Evolutionary conservation across 2,888 invertebrate species (phyloP).

Genomic region (Tachina grossa): DNA sequence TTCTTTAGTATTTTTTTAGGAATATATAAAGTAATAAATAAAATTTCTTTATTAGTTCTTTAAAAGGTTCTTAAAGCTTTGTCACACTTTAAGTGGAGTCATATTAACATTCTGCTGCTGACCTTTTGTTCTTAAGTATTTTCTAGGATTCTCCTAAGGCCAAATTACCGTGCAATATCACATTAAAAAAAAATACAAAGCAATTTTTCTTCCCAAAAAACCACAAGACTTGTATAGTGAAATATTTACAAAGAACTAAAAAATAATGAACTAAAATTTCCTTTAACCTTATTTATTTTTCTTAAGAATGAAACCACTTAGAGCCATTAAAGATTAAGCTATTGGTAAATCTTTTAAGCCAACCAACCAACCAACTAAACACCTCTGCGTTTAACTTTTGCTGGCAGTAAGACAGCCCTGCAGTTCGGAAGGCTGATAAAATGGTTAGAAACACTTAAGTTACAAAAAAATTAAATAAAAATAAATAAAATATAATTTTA

Average conservation of each 20-base stretch:
- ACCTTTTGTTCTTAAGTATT: no score
- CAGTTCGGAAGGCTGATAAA: neutral
- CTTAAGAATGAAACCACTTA: constrained; percentile 22
- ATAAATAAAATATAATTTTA: neutral
- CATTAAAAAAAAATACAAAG: neutral
- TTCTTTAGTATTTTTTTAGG: no score
- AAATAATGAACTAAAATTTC: constrained; percentile 30
- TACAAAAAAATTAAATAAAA: no score
- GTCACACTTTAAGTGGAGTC: neutral
- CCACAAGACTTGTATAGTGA: constrained; percentile 7
- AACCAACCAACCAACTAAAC: constrained; percentile 13
- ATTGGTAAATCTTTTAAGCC: constrained; percentile 18
- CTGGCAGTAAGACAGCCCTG: neutral
- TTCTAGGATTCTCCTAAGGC: neutral
- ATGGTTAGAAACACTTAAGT: neutral
- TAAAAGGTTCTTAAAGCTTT: neutral
- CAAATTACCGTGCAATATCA: neutral
- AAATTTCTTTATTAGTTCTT: neutral
- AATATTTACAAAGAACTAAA: constrained; percentile 4
- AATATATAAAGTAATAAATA: no score
- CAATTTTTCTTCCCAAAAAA: neutral
- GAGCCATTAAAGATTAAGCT: constrained; percentile 39
- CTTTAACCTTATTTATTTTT: neutral
- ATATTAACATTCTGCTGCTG: neutral
- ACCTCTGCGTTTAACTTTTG: constrained; percentile 8